A percentile compares a stretch with the other conserved stretches of the same genome.
Conservation (phyloP, 2,888 invertebrate species). For the Hydrotaea cyrtoneurina region DNA sequence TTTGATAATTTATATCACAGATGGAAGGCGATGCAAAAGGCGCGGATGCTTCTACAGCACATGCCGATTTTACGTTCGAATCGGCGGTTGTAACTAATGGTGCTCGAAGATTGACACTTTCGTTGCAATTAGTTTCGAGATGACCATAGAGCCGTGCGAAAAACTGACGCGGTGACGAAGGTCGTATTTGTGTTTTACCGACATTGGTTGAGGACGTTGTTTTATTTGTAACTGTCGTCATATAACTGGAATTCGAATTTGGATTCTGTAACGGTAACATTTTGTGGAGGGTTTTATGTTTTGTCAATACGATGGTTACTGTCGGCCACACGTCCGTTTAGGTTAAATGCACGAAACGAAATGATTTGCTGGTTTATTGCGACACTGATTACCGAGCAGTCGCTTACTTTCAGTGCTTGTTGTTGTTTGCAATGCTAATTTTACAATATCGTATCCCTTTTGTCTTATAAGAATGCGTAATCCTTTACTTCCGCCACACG, state of each 20-base stretch:
- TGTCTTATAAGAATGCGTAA: constrained; percentile 40
- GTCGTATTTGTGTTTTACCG: constrained; percentile 79
- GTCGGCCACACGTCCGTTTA: constrained; percentile 43
- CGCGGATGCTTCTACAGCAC: constrained; percentile 17
- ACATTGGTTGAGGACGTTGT: constrained; percentile 39
- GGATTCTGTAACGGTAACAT: constrained; percentile 61
- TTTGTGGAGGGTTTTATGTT: constrained; percentile 2
- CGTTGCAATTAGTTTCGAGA: constrained; percentile 82
- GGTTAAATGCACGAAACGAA: constrained; percentile 36
- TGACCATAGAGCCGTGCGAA: constrained; percentile 91
- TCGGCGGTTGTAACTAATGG: neutral
- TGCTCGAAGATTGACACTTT: neutral
- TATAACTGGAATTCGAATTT: constrained; percentile 40
- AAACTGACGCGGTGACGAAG: constrained; percentile 90
- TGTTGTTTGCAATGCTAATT: constrained; percentile 18
- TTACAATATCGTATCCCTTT: constrained; percentile 28
- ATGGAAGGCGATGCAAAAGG: constrained; percentile 55
- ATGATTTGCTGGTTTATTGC: constrained; percentile 53
- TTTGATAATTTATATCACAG: constrained; percentile 76
- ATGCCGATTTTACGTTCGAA: constrained; percentile 44
- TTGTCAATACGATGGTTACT: neutral
- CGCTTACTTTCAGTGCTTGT: constrained; percentile 18
- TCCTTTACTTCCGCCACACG: constrained; percentile 55
- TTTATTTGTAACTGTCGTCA: constrained; percentile 7
- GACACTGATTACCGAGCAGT: constrained; percentile 45